Base-by-base conservation (phyloP, 2,797 vertebrate species). In the Sitta carolinensis region DNA sequence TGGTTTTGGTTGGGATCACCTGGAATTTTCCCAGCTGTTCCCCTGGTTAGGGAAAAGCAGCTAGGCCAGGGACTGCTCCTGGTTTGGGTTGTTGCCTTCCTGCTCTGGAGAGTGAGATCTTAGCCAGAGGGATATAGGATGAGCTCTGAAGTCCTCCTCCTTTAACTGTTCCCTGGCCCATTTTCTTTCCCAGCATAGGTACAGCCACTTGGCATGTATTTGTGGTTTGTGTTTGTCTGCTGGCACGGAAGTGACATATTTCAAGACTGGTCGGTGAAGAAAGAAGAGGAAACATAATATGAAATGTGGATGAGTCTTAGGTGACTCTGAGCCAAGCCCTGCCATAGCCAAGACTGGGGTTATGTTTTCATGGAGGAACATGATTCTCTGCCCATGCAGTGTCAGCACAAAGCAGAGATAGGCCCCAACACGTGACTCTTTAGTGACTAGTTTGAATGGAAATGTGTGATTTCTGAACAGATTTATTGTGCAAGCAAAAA, bases 401-500 rank as follows among this genome's bases (percentile, higher is more conserved):
- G 73, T 95, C 81, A 84, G 90, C 93, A 92, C 81, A 95, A 85
- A 89, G 73, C 64, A 89, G 58, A 96, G 94, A 93, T 59, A 94
- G 91, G 95, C 78, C 86, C 76, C 84, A 42, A 70, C 82, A 92
- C 87, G 45, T 96, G 93, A 90, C 84, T 25, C 48, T 89, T 91
- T 47, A 78, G 86, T 76, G 77, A 34, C 80, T 81, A 34, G 58
- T 95, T 94, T 94, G 77, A 94, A 93, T 88, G 87, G 92, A 95
- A 84, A 90, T 77, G 36, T 80, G 91, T 87, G 82, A 91, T 86
- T 95, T 95, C 93, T 91, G 86, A 95, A 91, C 81, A 94, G 90
- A 93, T 87, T 95, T 95, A 91, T 91, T 87, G 79, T 90, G 93
- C 90, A 95, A 90, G 87, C 73, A 93, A 84, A 95, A 96, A 83